Evolutionary conservation across 1,140 invertebrate genomes (phyloP).

Genomic region (Polyergus mexicanus): DNA sequence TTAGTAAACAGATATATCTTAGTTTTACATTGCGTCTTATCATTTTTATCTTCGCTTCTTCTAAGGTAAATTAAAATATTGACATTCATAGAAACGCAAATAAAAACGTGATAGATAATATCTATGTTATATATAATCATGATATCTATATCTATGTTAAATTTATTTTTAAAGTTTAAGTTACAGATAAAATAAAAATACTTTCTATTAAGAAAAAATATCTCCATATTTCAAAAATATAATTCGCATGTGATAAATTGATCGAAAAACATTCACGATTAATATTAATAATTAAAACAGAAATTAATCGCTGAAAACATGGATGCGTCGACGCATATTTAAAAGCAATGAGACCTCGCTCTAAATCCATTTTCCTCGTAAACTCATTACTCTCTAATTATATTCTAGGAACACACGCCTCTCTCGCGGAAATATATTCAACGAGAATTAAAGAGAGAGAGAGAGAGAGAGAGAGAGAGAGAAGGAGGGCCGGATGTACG

Average conservation of each 20-base stretch:
- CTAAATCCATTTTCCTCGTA: slow-evolving; percentile 1
- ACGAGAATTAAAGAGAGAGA: slow-evolving; percentile 1
- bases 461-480: slow-evolving; percentile 3
- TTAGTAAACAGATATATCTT: background rate
- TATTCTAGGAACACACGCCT: slow-evolving; percentile 10
- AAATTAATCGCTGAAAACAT: background rate
- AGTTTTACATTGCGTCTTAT: background rate
- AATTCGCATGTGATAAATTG: background rate
- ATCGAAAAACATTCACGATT: background rate
- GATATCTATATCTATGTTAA: no score
- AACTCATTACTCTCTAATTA: slow-evolving; percentile 27
- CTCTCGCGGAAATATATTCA: slow-evolving; percentile 9
- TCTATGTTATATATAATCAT: no score
- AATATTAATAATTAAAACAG: background rate
- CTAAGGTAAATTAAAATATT: background rate
- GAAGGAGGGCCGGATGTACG: background rate
- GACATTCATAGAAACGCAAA: background rate
- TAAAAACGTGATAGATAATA: background rate
- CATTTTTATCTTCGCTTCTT: background rate
- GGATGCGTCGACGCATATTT: no score
- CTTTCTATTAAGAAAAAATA: background rate
- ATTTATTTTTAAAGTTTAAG: no score
- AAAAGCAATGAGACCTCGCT: background rate
- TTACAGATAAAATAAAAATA: background rate
- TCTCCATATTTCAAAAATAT: background rate